Evolutionary conservation across 2,113 vertebrate genomes (phyloP), one percentile per base, ranked within the genome.

Genomic region (Smithornis capensis): DNA sequence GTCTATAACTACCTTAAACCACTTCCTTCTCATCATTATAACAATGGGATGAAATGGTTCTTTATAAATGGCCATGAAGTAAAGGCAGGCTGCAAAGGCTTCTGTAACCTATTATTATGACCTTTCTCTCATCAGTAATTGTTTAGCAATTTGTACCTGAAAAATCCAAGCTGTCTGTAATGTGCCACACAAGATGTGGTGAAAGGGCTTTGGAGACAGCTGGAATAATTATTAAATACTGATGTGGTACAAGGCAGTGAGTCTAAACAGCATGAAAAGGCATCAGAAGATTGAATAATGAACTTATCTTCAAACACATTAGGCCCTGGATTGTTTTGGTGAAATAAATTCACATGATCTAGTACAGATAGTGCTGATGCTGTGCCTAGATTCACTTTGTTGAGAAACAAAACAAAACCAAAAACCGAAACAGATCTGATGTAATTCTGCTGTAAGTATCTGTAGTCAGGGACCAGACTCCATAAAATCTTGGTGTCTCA

Each of bases 111-210:
- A 95, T 98, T 98, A 98, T 98, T 98, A 98, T 97, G 97, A 98
- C 98, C 96, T 98, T 98, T 97, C 94, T 98, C 96, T 98, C 97
- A 96, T 97, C 95, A 95, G 97, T 98, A 98, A 98, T 97, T 98
- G 97, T 98, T 98, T 96, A 96, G 97, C 96, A 98, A 98, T 98
- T 98, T 98, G 98, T 97, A 97, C 96, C 97, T 97, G 96, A 97
- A 98, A 97, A 97, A 98, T 94, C 89, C 92, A 97, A 95, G 83
- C 87, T 94, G 94, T 91, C 95, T 95, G 87, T 96, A 97, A 95
- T 96, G 97, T 95, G 94, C 96, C 94, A 98, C 87, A 57, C 96
- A 91, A 96, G 96, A 94, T 95, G 93, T 86, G 94, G 96, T 87
- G 81, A 96, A 94, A 97, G 89, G 79, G 83, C 93, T 84, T 97